Conservation (phyloP, 2,113 vertebrate species). For the Bostrychus sinensis region DNA sequence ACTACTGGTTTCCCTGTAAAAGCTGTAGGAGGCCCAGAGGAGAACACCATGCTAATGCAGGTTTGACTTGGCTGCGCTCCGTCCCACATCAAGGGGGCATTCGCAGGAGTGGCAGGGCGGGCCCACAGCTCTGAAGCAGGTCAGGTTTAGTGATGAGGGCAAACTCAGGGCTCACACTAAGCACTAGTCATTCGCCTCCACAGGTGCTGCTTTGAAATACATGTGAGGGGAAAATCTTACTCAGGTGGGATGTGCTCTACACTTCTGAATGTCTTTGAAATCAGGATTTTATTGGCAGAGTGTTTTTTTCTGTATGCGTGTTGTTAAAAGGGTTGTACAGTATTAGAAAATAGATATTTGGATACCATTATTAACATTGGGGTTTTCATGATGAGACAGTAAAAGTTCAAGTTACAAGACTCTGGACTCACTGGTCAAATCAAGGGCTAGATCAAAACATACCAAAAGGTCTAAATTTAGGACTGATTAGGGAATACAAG, state of each 20-base stretch:
- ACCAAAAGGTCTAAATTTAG: too few species aligned
- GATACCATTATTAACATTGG: too few species aligned
- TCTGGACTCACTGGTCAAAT: too few species aligned
- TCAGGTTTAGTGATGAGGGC: constrained; percentile 33
- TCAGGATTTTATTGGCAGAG: constrained; percentile 26
- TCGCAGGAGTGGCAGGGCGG: constrained; percentile 49
- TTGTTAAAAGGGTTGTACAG: not conserved
- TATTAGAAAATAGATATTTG: too few species aligned
- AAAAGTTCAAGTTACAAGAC: too few species aligned
- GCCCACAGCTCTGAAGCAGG: constrained; percentile 41
- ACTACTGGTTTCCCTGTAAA: constrained; percentile 45
- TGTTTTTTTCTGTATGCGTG: not conserved
- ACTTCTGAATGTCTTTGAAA: constrained; percentile 20
- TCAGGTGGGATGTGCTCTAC: constrained; percentile 26
- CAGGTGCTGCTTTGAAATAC: constrained; percentile 67
- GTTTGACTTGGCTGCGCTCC: constrained; percentile 57
- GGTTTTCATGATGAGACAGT: too few species aligned
- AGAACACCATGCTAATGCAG: constrained; percentile 48
- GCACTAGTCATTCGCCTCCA: constrained; percentile 49
- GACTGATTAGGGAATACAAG: too few species aligned
- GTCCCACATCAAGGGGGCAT: constrained; percentile 64
- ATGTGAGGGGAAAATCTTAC: constrained; percentile 34
- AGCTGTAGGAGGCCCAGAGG: constrained; percentile 24
- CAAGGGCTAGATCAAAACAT: too few species aligned
- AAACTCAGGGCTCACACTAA: constrained; percentile 47